These are phyloP conservation scores for Caenorhabditis doughertyi DNA, from an alignment of 2,888 invertebrate species.

Conservation along the genomic window DNA sequence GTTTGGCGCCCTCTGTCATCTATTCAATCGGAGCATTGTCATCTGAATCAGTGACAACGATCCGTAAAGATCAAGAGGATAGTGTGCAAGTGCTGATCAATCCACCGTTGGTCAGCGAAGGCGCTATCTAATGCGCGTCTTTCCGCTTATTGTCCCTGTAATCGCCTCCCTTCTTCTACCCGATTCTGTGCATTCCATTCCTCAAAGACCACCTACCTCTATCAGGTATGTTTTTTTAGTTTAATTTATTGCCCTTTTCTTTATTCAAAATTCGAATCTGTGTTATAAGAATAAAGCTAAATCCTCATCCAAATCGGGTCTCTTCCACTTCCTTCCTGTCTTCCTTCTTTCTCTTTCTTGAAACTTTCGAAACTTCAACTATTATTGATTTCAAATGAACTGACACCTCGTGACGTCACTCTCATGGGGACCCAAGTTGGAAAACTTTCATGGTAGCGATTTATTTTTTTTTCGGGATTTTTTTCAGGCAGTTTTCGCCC, in stretches of 20 bases:
- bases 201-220: neutral
- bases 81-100: conserved; percentile 44
- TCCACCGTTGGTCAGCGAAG: conserved; percentile 56
- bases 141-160: conserved; percentile 8
- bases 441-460: too few relatives aligned
- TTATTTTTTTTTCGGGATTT: too few relatives aligned
- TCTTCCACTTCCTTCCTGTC: neutral
- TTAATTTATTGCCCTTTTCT: neutral
- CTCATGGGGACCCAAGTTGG: too few relatives aligned
- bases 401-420: too few relatives aligned
- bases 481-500: too few relatives aligned
- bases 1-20: conserved; percentile 30
- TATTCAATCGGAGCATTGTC: conserved; percentile 53
- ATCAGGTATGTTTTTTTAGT: conserved; percentile 36
- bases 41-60: conserved; percentile 14
- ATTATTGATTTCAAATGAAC: too few relatives aligned
- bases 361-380: neutral
- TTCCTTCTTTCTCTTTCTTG: neutral
- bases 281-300: neutral
- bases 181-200: conserved; percentile 1
- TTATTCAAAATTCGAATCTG: neutral
- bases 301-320: neutral
- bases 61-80: conserved; percentile 32
- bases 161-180: neutral
- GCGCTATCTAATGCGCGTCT: conserved; percentile 35